Conservation (phyloP, 2,888 invertebrate genomes). For the Oscheius onirici region DNA sequence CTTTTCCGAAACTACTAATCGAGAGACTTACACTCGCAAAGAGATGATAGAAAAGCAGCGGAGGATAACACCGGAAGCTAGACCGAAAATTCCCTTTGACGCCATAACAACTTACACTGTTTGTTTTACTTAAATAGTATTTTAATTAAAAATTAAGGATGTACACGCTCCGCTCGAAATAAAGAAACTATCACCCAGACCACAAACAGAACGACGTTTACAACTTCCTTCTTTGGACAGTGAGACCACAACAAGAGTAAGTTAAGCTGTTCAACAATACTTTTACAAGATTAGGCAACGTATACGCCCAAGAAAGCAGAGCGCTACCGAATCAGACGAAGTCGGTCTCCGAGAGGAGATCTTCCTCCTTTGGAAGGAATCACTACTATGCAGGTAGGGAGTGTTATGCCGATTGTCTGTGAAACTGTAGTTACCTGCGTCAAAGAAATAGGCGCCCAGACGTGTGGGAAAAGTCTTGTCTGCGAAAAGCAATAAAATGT, state of each 20-base stretch:
- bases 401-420: too few relatives aligned
- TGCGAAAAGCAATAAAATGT: too few relatives aligned
- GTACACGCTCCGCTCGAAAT: slow-evolving; percentile 1
- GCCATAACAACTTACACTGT: slow-evolving; percentile 8
- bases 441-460: too few relatives aligned
- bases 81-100: neutral
- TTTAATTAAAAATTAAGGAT: neutral
- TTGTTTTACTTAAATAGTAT: neutral
- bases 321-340: neutral
- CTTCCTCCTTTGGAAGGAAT: neutral
- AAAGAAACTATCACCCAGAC: neutral
- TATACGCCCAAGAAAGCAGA: slow-evolving; percentile 5
- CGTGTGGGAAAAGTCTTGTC: too few relatives aligned
- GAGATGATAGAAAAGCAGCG: neutral
- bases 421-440: too few relatives aligned
- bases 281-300: neutral
- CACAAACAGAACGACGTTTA: neutral
- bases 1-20: neutral
- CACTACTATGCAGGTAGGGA: neutral
- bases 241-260: slow-evolving; percentile 5
- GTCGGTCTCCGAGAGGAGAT: neutral
- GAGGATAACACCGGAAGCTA: neutral
- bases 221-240: slow-evolving; percentile 9
- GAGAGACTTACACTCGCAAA: slow-evolving; percentile 13
- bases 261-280: neutral